These are phyloP conservation scores for Neomorphus geoffroyi DNA, from an alignment of 2,797 vertebrate genomes.

Conservation along the genomic window DNA sequence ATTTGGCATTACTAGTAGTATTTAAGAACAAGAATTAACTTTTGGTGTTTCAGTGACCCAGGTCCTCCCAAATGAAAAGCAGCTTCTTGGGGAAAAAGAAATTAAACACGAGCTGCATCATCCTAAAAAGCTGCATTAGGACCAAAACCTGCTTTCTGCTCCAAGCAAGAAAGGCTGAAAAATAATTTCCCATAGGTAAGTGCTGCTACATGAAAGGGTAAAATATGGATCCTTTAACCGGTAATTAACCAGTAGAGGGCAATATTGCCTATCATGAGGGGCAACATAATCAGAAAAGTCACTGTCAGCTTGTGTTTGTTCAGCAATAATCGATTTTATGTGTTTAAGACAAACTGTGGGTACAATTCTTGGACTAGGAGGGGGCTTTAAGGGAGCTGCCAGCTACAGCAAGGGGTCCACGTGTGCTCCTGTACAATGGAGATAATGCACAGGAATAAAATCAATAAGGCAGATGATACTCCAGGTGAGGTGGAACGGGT, in stretches of 20 bases:
- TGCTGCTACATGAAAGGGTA: not conserved
- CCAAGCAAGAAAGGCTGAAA: not conserved
- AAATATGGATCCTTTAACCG: not conserved
- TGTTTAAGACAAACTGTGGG: accelerated
- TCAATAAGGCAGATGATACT: not conserved
- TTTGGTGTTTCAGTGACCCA: not conserved
- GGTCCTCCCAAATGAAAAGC: not conserved
- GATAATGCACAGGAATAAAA: not conserved
- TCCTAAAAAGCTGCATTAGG: not conserved
- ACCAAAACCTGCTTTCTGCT: not conserved
- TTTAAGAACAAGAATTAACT: not conserved
- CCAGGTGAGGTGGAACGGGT: not conserved
- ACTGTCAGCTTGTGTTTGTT: not conserved
- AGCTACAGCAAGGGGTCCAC: not conserved
- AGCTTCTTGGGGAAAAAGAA: not conserved
- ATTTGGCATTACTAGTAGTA: not conserved
- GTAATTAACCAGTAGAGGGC: constrained; percentile 57
- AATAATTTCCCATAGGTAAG: not conserved
- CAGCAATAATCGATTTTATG: accelerated
- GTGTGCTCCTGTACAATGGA: not conserved
- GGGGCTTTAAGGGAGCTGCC: accelerated
- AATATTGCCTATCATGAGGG: constrained; percentile 21
- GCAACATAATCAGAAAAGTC: not conserved
- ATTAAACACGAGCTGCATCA: not conserved
- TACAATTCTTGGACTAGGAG: not conserved